Percentiles rank a stretch among this genome's conserved stretches.
These are phyloP conservation scores for Lamprotornis superbus DNA, from an alignment of 2,113 vertebrate species.

Conservation along the genomic window DNA sequence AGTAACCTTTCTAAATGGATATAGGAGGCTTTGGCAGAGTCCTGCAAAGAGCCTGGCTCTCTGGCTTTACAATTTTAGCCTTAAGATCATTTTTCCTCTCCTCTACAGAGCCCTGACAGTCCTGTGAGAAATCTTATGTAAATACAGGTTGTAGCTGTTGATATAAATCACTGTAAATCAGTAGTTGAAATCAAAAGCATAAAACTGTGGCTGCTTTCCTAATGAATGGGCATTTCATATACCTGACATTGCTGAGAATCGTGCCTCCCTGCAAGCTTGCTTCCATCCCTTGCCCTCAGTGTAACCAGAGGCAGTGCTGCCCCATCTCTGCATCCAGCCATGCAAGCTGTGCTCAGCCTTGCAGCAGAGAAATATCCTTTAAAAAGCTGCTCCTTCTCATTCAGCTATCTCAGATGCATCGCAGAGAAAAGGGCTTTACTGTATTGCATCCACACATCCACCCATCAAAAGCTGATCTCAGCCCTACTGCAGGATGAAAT, in stretches of 20 bases:
- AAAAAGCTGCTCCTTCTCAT: not conserved
- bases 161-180: slow-evolving; percentile 52
- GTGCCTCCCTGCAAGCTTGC: not conserved
- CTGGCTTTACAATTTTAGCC: not conserved
- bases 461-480: not conserved
- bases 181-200: slow-evolving; percentile 37
- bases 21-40: not conserved
- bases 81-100: not conserved
- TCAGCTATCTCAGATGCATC: not conserved
- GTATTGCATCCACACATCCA: not conserved
- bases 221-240: not conserved
- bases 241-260: not conserved
- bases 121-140: slow-evolving; percentile 29
- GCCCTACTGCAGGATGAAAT: not conserved
- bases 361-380: not conserved
- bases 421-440: not conserved
- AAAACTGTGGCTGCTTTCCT: not conserved
- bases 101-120: not conserved
- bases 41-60: not conserved
- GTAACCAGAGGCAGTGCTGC: not conserved
- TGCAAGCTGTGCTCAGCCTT: not conserved
- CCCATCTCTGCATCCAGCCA: not conserved
- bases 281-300: not conserved
- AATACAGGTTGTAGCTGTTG: slow-evolving; percentile 27
- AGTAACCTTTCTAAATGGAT: not conserved